Evolutionary conservation across 2,888 invertebrate species (phyloP).

Genomic region (Heteropelma amictum): DNA sequence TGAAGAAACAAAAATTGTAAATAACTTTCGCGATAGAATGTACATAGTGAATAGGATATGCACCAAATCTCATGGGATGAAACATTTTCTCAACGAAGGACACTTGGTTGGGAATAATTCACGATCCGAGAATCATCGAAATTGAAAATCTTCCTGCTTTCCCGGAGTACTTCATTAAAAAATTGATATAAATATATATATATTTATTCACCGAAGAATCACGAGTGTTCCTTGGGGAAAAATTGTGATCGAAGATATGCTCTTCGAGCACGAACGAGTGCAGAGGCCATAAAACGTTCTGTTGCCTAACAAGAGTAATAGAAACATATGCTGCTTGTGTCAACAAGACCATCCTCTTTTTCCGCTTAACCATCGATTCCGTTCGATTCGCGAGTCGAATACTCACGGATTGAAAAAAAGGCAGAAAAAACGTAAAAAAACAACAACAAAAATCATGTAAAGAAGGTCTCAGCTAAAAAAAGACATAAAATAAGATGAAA

Average conservation of each 20-base stretch:
- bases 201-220: too few relatives aligned
- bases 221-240: background rate
- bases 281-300: background rate
- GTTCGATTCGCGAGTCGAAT: too few relatives aligned
- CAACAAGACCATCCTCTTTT: too few relatives aligned
- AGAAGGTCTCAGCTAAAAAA: too few relatives aligned
- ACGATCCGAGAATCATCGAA: background rate
- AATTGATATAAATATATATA: background rate
- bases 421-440: too few relatives aligned
- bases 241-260: background rate
- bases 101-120: background rate
- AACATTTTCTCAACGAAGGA: background rate
- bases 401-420: too few relatives aligned
- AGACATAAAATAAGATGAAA: too few relatives aligned
- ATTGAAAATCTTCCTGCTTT: background rate
- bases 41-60: constrained; percentile 3
- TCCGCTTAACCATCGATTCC: too few relatives aligned
- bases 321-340: too few relatives aligned
- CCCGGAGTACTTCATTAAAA: background rate
- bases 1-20: constrained; percentile 15
- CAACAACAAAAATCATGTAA: too few relatives aligned
- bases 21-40: background rate
- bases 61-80: background rate
- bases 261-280: background rate
- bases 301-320: background rate